A percentile compares a stretch with the other conserved stretches of the same genome.
phyloP scores from a whole-genome alignment of 30 jellyfish, hydroid and myxozoan species.

The Phacellophora camtschatica region DNA sequence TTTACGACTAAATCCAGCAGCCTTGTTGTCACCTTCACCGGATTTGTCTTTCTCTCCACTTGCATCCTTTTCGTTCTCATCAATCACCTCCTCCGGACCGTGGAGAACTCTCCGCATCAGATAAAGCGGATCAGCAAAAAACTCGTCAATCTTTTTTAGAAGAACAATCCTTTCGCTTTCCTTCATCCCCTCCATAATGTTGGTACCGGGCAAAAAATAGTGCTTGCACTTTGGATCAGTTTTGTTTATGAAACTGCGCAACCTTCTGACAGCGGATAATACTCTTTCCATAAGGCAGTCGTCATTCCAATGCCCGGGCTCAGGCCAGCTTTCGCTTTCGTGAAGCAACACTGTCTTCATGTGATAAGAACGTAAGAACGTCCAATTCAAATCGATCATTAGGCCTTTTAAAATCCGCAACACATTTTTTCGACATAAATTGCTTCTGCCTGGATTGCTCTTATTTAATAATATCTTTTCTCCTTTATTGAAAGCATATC shows the following conservation, averaged over 20 bases:
- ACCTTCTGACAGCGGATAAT: constrained; percentile 15
- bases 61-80: no score
- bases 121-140: not conserved
- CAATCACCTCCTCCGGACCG: not conserved
- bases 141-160: not conserved
- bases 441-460: not conserved
- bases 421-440: constrained; percentile 15
- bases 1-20: no score
- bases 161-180: not conserved
- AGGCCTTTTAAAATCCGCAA: constrained; percentile 17
- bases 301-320: constrained; percentile 29
- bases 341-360: constrained; percentile 57
- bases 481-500: constrained; percentile 17
- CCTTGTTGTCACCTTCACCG: no score
- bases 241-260: not conserved
- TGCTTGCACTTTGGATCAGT: constrained; percentile 15
- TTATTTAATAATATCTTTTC: not conserved
- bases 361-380: constrained; percentile 3
- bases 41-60: no score
- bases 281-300: not conserved
- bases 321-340: constrained; percentile 57
- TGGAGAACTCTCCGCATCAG: not conserved
- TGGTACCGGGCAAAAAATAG: constrained; percentile 8
- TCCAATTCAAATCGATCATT: constrained; percentile 4
- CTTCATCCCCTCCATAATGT: not conserved